Evolutionary conservation across 2,797 vertebrate species (phyloP).

Genomic region (Clarias platycephalus): DNA sequence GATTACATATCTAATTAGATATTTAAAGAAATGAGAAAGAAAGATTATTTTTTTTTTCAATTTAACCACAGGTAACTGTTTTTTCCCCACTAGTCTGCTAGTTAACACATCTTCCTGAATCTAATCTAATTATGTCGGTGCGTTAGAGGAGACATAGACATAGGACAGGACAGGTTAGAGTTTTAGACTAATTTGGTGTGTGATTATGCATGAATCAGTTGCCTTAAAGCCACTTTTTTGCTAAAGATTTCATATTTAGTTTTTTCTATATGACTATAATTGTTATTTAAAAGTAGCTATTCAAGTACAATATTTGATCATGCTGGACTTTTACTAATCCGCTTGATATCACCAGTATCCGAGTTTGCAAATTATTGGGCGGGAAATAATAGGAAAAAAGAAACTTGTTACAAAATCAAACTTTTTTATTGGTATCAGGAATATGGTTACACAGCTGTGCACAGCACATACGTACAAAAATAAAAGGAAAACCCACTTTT

Average conservation of each 20-base stretch:
- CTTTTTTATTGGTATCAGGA: constrained; percentile 70
- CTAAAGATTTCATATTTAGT: not conserved
- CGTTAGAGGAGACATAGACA: not conserved
- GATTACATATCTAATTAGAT: not conserved
- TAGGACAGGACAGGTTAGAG: not conserved
- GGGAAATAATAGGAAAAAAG: not conserved
- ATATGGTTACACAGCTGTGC: constrained; percentile 78
- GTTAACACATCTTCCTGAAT: not conserved
- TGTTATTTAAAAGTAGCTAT: not conserved
- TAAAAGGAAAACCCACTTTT: constrained; percentile 74
- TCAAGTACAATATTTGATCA: not conserved
- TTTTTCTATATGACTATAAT: not conserved
- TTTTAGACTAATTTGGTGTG: not conserved
- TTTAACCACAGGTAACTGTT: not conserved
- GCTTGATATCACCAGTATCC: not conserved
- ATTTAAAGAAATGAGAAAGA: not conserved
- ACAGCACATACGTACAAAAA: constrained; percentile 83
- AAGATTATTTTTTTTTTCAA: no score
- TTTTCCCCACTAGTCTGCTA: not conserved
- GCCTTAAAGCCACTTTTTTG: not conserved
- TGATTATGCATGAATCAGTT: not conserved
- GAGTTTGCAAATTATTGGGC: not conserved
- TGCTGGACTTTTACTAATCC: not conserved
- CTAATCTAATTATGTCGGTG: not conserved
- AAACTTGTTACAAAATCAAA: constrained; percentile 73